Evolutionary conservation across 2,113 vertebrate species (phyloP).

Genomic region (Stegostoma tigrinum): DNA sequence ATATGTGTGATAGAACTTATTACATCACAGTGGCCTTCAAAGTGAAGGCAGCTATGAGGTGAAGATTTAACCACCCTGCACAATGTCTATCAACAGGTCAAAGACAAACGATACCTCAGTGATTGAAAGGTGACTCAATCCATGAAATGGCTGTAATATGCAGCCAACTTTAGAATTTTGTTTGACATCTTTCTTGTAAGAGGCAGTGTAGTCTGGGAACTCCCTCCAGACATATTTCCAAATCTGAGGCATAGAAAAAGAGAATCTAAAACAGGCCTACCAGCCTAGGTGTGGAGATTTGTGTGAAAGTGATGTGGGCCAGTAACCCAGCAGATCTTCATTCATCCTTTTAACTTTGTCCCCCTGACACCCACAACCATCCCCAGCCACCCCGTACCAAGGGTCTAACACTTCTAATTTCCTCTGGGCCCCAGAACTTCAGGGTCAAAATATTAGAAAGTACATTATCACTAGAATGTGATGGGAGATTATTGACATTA

Average conservation of each 20-base stretch:
- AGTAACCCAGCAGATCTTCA: background rate
- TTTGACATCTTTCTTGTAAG: too few relatives aligned
- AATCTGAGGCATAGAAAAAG: background rate
- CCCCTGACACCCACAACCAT: background rate
- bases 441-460: background rate
- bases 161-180: too few relatives aligned
- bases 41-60: too few relatives aligned
- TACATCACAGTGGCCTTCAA: too few relatives aligned
- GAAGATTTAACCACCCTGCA: too few relatives aligned
- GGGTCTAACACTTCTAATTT: background rate
- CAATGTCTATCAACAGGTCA: too few relatives aligned
- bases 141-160: too few relatives aligned
- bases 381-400: background rate
- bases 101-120: too few relatives aligned
- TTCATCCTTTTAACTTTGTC: background rate
- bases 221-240: too few relatives aligned
- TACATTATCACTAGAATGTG: background rate
- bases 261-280: background rate
- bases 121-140: too few relatives aligned
- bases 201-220: too few relatives aligned
- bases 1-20: too few relatives aligned
- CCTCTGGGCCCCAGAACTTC: background rate
- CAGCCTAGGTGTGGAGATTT: background rate
- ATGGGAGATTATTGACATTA: background rate
- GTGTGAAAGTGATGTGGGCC: background rate